phyloP scores from a whole-genome alignment of 2,888 invertebrate genomes.

The Ectropis crepuscularia region DNA sequence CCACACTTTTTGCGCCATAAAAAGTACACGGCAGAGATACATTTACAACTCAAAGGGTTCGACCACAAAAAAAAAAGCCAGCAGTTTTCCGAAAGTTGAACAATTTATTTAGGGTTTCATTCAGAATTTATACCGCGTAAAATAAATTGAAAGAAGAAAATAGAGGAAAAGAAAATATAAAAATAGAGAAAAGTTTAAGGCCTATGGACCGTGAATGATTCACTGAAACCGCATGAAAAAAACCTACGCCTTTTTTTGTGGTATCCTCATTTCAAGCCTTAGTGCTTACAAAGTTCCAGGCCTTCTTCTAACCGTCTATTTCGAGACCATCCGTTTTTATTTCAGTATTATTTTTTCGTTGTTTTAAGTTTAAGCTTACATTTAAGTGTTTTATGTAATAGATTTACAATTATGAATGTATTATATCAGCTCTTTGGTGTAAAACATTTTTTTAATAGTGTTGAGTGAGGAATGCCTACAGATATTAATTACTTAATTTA shows the following conservation, averaged over 20 bases:
- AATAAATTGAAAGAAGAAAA: conserved; percentile 43
- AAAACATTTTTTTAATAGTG: too few relatives aligned
- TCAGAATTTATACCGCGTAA: conserved; percentile 35
- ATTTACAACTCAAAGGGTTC: conserved; percentile 26
- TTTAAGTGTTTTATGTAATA: neutral
- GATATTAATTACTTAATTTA: too few relatives aligned
- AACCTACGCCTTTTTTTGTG: conserved; percentile 6
- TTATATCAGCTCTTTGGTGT: too few relatives aligned
- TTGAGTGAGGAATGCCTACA: too few relatives aligned
- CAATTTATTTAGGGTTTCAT: conserved; percentile 38
- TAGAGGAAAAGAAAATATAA: too few relatives aligned
- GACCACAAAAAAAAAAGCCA: conserved; percentile 23
- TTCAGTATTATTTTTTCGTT: neutral
- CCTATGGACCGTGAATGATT: conserved; percentile 51
- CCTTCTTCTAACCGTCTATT: conserved; percentile 7
- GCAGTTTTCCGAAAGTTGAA: conserved; percentile 33
- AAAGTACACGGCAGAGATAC: neutral
- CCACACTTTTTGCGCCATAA: neutral
- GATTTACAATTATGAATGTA: too few relatives aligned
- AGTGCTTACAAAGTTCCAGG: conserved; percentile 7
- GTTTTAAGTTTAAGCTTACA: neutral
- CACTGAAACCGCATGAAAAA: conserved; percentile 27
- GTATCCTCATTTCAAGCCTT: conserved; percentile 14
- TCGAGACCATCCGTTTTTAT: neutral
- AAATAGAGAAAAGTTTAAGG: conserved; percentile 40